These are phyloP conservation scores for Pogonocichla stellata DNA, from an alignment of 2,113 vertebrate species.

Conservation along the genomic window DNA sequence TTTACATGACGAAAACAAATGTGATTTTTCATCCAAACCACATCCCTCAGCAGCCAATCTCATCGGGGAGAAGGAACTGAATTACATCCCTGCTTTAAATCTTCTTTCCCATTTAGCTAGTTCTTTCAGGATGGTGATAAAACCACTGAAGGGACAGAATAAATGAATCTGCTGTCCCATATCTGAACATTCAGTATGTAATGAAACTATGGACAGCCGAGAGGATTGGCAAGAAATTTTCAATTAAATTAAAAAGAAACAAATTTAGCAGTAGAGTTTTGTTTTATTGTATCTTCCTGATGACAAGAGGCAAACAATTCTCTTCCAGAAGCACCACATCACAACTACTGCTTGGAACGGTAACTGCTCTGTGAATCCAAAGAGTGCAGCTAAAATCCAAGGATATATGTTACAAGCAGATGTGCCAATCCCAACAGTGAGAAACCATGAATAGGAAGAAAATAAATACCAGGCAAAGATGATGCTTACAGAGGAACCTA, in stretches of 20 bases:
- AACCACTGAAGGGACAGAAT: background rate
- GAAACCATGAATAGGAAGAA: background rate
- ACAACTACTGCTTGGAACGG: conserved; percentile 3
- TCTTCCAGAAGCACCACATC: conserved; percentile 22
- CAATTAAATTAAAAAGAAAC: background rate
- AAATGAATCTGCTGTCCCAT: background rate
- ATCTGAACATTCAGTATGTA: background rate
- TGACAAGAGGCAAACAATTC: conserved; percentile 22
- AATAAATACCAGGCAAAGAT: background rate
- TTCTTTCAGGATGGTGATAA: background rate
- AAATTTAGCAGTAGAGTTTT: background rate
- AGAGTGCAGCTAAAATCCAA: conserved; percentile 10
- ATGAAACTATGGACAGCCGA: background rate
- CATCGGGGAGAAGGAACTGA: background rate
- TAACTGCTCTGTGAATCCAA: conserved; percentile 41
- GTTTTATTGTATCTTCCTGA: background rate
- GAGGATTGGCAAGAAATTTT: background rate
- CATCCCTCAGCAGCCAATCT: background rate
- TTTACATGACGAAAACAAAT: background rate
- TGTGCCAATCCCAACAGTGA: background rate
- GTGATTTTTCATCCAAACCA: background rate
- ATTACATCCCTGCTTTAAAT: background rate
- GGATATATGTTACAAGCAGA: background rate
- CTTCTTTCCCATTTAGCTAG: background rate
- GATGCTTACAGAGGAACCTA: background rate